Evolutionary conservation across 2,113 vertebrate species (phyloP).

Genomic region (Erpornis zantholeuca): DNA sequence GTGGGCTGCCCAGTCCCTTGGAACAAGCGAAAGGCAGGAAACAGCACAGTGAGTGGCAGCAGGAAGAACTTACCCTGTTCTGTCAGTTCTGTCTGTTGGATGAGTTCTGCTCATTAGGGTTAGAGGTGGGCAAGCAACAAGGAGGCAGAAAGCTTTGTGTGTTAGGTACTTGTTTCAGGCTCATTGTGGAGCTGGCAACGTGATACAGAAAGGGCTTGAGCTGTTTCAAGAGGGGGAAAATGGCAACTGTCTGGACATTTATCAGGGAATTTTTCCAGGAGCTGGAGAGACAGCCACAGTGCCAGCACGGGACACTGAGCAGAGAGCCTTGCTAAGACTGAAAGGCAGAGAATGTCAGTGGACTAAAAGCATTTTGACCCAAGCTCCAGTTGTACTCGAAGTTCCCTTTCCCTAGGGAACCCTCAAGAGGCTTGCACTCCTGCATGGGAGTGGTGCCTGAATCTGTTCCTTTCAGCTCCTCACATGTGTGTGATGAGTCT

Average conservation of each 20-base stretch:
- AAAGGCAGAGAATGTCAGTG: not conserved
- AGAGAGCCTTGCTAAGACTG: not conserved
- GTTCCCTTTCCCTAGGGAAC: not conserved
- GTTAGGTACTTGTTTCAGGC: not conserved
- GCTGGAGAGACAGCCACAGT: not conserved
- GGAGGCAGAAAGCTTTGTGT: not conserved
- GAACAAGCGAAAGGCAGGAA: not conserved
- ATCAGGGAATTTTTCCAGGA: not conserved
- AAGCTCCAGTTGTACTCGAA: not conserved
- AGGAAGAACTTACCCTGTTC: not conserved
- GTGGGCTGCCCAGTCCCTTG: not conserved
- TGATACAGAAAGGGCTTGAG: not conserved
- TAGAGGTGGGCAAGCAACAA: not conserved
- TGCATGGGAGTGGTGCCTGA: not conserved
- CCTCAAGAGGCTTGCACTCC: not conserved
- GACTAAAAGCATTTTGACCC: not conserved
- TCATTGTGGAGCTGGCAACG: not conserved
- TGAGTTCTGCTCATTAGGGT: not conserved
- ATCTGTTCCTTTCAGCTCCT: not conserved
- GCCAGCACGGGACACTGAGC: rapidly evolving
- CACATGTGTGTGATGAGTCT: not conserved
- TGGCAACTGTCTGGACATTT: not conserved
- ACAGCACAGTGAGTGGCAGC: not conserved
- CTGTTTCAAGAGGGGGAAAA: not conserved
- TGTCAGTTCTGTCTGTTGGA: not conserved